Evolutionary conservation across 2,113 vertebrate genomes (phyloP).

Genomic region (Fukomys damarensis): DNA sequence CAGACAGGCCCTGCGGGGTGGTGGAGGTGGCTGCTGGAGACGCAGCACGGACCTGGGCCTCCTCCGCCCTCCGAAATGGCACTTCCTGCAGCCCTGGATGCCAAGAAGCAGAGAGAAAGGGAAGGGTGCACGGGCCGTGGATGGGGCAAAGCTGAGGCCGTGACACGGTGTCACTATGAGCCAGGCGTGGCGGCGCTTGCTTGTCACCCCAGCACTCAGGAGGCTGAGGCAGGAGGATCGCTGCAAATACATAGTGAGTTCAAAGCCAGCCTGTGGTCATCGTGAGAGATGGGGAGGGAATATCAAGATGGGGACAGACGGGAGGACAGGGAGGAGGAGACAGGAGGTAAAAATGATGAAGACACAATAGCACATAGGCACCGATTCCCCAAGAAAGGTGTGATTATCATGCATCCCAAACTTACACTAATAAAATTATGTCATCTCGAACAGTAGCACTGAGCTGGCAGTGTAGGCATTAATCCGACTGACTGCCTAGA

Average conservation of each 20-base stretch:
- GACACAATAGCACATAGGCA: not conserved
- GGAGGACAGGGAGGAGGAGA: not conserved
- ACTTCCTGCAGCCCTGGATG: too few species aligned
- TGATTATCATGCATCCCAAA: not conserved
- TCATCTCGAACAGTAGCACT: not conserved
- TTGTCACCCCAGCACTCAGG: not conserved
- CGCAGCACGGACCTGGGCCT: too few species aligned
- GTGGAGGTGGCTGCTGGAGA: too few species aligned
- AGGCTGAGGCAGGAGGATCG: not conserved
- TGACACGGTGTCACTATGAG: not conserved
- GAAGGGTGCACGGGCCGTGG: too few species aligned
- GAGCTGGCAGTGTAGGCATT: not conserved
- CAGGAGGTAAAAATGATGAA: not conserved
- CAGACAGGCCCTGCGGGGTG: too few species aligned
- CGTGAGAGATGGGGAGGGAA: not conserved
- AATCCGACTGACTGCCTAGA: not conserved
- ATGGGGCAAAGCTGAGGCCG: not conserved
- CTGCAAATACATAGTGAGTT: too few species aligned
- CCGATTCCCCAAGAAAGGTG: not conserved
- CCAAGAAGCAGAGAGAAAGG: too few species aligned
- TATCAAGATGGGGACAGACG: not conserved
- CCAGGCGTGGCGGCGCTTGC: fast-evolving
- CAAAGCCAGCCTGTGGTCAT: not conserved
- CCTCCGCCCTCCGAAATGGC: too few species aligned
- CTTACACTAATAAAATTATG: not conserved